A percentile compares a stretch with the other conserved stretches of the same genome.
Evolutionary conservation across 2,113 vertebrate genomes (phyloP).

Genomic region (Atractosteus spatula): DNA sequence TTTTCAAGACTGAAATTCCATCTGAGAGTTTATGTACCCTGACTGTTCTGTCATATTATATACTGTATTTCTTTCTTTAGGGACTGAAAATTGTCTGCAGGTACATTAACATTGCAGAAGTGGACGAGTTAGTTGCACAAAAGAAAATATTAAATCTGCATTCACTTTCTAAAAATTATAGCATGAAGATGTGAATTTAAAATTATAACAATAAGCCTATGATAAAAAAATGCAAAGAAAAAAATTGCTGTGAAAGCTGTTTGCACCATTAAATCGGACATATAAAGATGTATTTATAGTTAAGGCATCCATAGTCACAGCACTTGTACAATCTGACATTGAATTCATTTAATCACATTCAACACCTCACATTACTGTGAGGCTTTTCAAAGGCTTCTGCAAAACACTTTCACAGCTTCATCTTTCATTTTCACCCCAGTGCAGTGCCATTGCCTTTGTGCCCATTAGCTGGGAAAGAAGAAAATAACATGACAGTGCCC

Average conservation of each 20-base stretch:
- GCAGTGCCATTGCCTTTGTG: conserved; percentile 27
- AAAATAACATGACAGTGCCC: no score
- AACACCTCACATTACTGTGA: conserved; percentile 18
- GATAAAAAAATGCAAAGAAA: not conserved
- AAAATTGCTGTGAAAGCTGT: not conserved
- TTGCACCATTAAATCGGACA: conserved; percentile 1
- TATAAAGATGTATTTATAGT: conserved; percentile 11
- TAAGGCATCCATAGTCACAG: not conserved
- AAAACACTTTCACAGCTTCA: conserved; percentile 2
- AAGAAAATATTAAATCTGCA: no score
- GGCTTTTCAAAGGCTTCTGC: conserved; percentile 2
- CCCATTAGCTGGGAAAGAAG: not conserved
- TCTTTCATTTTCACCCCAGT: conserved; percentile 29
- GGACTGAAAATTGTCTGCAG: no score
- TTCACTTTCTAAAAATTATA: no score
- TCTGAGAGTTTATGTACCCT: no score
- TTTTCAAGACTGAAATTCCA: no score
- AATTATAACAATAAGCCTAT: no score
- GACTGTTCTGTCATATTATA: no score
- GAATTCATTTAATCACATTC: conserved; percentile 9
- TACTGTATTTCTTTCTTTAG: no score
- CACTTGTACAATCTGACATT: not conserved
- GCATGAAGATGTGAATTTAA: no score
- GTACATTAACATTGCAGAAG: no score
- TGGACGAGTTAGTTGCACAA: no score